Base-by-base conservation (phyloP, 2,113 vertebrate species). In the Myotis davidii region DNA sequence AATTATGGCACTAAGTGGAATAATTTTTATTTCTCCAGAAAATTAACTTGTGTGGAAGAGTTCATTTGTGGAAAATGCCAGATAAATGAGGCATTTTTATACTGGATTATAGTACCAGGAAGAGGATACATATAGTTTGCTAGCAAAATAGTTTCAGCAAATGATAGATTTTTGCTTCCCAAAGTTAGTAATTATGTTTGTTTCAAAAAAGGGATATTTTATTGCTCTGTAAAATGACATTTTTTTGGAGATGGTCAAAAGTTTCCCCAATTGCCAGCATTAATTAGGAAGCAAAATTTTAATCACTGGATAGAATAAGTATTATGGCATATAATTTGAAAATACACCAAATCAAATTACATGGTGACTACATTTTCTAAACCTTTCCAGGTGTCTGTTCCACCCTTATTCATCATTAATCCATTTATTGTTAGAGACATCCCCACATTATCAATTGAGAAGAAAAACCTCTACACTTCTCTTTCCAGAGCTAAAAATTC, bases 11-110 rank as follows among this genome's bases (percentile, higher is more conserved):
- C 64, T 96, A 91, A 93, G 87, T 93, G 37, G 42, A 91, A 91
- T 94, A 96, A 91, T 93, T 91, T 86, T 96, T 29, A 94, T 93
- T 93, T 97, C 74, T 94, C 52, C 37, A 89, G 54, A 91, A 96
- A 96, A 95, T 74, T 86, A 93, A 96, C 78, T 88, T 83, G 73
- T 87, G 29, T 81, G 17, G 37, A 93, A 95, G 69, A 89, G 74
- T 85, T 93, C 89, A 94, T 78, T 86, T 88, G 54, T 39, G 95
- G 86, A 96, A 70, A 64, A 93, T 83, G 59, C 54, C 88, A 96
- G 34, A 67, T 56, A 85, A 94, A 88, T 85, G 82, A 94, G 65
- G 67, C 45, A 25, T 77, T 76, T 90, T 94, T 87, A 89, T 87
- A 85, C 2, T 82, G 34, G 79, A 79, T 32, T 69, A 64, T 18